Conservation (phyloP, 2,797 vertebrate genomes). For the Myioborus melanocephalus region DNA sequence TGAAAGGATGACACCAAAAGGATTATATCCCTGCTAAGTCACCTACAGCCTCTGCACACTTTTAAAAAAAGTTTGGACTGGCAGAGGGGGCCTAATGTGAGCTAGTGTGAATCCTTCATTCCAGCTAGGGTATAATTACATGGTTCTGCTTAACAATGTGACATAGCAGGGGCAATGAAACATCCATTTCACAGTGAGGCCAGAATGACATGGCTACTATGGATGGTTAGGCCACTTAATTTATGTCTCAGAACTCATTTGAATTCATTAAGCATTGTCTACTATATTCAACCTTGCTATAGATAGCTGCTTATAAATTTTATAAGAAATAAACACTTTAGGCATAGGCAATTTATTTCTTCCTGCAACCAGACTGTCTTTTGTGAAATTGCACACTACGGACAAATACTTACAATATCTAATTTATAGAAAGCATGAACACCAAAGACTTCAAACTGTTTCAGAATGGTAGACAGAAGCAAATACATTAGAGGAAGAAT, state of each 20-base stretch:
- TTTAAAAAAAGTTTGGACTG: not conserved
- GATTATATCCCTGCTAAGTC: not conserved
- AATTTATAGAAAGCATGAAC: not conserved
- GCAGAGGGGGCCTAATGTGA: not conserved
- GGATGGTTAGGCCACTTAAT: constrained; percentile 50
- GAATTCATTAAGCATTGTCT: constrained; percentile 46
- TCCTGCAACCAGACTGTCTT: not conserved
- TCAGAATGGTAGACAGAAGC: not conserved
- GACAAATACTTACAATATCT: not conserved
- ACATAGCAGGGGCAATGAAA: constrained; percentile 39
- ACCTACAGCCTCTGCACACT: not conserved
- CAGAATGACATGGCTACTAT: not conserved
- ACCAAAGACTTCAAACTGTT: not conserved
- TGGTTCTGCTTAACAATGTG: not conserved
- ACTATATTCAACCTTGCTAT: not conserved
- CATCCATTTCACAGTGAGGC: not conserved
- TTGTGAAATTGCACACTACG: not conserved
- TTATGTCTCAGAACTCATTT: constrained; percentile 27
- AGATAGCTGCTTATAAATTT: constrained; percentile 35
- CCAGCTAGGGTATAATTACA: not conserved
- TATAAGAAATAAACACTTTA: constrained; percentile 40
- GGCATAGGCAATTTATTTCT: not conserved
- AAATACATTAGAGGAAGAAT: not conserved
- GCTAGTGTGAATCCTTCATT: not conserved
- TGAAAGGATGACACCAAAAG: not conserved